Conservation (phyloP, 2,797 vertebrate genomes). For the Tamandua tetradactyla region DNA sequence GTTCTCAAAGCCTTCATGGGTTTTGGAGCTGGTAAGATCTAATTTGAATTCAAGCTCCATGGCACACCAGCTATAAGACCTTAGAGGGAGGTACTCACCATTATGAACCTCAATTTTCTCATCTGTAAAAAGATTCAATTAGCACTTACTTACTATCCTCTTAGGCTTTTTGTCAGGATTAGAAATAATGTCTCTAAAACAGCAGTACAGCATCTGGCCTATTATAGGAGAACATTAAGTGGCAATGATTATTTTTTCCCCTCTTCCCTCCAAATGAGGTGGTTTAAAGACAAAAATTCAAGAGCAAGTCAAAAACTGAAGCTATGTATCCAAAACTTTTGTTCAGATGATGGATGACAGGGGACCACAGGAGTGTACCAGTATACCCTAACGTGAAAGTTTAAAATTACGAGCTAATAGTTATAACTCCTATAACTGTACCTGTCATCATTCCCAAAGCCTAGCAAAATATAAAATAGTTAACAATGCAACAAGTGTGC, state of each 20-base stretch:
- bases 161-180: neutral
- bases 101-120: neutral
- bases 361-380: neutral
- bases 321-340: slow-evolving; percentile 39
- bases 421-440: neutral
- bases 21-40: neutral
- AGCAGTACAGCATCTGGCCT: neutral
- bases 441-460: neutral
- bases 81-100: neutral
- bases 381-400: neutral
- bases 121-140: neutral
- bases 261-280: neutral
- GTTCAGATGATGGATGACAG: slow-evolving; percentile 24
- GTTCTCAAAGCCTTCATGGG: neutral
- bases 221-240: neutral
- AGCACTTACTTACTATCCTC: neutral
- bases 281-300: slow-evolving; percentile 5
- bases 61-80: neutral
- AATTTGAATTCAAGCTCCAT: slow-evolving; percentile 23
- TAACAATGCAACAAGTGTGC: neutral
- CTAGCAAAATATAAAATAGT: neutral
- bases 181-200: slow-evolving; percentile 39
- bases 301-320: slow-evolving; percentile 26
- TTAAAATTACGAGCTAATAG: slow-evolving; percentile 27
- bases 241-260: neutral